Evolutionary conservation across 1,140 invertebrate genomes (phyloP).

Genomic region (Thalassaphorura encarpata): DNA sequence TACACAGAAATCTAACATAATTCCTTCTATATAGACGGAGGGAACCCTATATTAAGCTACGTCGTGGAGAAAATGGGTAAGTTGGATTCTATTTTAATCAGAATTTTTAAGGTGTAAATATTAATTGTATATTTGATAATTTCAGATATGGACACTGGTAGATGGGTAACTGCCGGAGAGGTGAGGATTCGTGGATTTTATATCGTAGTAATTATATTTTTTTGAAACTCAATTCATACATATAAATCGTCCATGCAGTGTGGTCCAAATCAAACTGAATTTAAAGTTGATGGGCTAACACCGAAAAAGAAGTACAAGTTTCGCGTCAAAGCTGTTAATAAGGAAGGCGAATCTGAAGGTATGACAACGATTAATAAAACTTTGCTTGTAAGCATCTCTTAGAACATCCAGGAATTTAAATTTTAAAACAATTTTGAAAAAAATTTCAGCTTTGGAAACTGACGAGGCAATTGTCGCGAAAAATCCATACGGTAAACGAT

Average conservation of each 20-base stretch:
- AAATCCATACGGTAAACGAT: slow-evolving; percentile 93
- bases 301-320: slow-evolving; percentile 98
- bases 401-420: too few relatives aligned
- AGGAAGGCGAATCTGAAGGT: slow-evolving; percentile 94
- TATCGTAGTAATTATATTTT: slow-evolving; percentile 11
- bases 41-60: slow-evolving; percentile 86
- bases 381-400: too few relatives aligned
- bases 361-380: slow-evolving; percentile 77
- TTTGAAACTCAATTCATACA: too few relatives aligned
- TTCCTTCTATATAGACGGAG: slow-evolving; percentile 46
- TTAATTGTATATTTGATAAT: too few relatives aligned
- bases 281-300: slow-evolving; percentile 82
- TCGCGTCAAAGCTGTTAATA: slow-evolving; percentile 94
- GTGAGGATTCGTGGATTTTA: slow-evolving; percentile 38
- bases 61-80: slow-evolving; percentile 96
- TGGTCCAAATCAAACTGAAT: slow-evolving; percentile 66
- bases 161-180: slow-evolving; percentile 85
- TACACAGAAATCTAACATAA: background rate
- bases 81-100: too few relatives aligned
- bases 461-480: slow-evolving; percentile 78
- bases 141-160: slow-evolving; percentile 78
- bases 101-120: too few relatives aligned
- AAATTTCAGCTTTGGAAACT: slow-evolving; percentile 86
- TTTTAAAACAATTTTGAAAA: too few relatives aligned
- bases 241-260: too few relatives aligned